Percentiles rank a stretch among this genome's conserved stretches.
Evolutionary conservation across 2,797 vertebrate species (phyloP).

Genomic region (Ceryle rudis): DNA sequence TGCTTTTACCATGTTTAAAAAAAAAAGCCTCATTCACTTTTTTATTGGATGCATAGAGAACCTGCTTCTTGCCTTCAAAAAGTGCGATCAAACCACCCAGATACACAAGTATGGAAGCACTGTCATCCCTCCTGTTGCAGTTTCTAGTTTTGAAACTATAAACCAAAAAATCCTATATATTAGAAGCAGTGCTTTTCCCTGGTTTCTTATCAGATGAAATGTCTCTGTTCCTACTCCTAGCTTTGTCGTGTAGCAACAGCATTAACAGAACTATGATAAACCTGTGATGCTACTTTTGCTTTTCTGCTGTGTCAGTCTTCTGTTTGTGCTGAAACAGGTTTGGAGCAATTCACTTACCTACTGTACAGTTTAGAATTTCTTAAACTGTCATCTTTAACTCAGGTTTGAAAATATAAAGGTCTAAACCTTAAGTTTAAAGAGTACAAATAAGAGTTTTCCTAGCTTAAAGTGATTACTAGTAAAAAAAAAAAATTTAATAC

Average conservation of each 20-base stretch:
- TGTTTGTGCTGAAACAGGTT: not conserved
- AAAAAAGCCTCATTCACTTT: not conserved
- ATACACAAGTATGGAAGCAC: not conserved
- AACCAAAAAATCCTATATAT: not conserved
- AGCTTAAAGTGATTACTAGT: not conserved
- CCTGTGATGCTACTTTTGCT: not conserved
- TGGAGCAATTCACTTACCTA: accelerated
- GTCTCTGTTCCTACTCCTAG: not conserved
- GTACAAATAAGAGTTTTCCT: not conserved
- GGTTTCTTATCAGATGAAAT: not conserved
- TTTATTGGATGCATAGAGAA: not conserved
- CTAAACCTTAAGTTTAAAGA: not conserved
- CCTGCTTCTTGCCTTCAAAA: not conserved
- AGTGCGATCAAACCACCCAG: not conserved
- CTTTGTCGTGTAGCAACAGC: not conserved
- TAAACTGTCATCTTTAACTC: not conserved
- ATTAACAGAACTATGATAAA: not conserved
- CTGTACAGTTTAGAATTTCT: not conserved
- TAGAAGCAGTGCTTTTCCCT: not conserved
- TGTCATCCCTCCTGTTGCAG: not conserved
- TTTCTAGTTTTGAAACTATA: not conserved
- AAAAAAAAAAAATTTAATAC: not conserved
- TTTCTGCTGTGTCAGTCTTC: not conserved
- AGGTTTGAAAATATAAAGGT: not conserved
- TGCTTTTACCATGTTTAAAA: not conserved